phyloP scores from a whole-genome alignment of 2,113 vertebrate species.

The Catharus bicknelli region DNA sequence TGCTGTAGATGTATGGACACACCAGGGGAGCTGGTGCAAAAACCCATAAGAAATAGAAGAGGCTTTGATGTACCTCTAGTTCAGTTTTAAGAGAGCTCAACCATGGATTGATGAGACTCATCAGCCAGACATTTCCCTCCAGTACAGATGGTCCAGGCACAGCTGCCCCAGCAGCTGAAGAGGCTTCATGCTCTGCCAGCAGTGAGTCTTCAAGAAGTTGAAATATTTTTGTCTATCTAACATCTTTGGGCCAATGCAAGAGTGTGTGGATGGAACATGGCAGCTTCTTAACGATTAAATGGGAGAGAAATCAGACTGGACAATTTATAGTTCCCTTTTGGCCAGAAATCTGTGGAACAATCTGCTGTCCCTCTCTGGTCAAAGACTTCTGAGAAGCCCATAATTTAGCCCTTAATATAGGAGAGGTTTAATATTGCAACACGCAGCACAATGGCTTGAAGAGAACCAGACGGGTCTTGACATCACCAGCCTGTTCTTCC shows the following conservation, averaged over 20 bases:
- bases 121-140: background rate
- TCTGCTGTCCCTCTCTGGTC: background rate
- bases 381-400: constrained; percentile 4
- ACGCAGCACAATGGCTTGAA: constrained; percentile 35
- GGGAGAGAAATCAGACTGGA: background rate
- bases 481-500: constrained; percentile 41
- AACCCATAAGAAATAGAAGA: background rate
- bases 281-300: background rate
- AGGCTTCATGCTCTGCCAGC: accelerated
- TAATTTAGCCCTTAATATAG: background rate
- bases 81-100: background rate
- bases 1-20: accelerated
- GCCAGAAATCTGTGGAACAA: background rate
- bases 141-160: background rate
- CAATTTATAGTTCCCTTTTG: background rate
- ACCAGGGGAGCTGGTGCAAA: accelerated
- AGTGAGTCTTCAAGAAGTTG: accelerated
- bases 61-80: background rate
- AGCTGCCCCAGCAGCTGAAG: background rate
- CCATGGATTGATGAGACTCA: background rate
- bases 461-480: constrained; percentile 45
- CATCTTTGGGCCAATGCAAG: background rate
- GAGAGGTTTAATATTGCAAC: constrained; percentile 22
- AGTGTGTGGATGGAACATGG: accelerated
- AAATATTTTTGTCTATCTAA: background rate